These are phyloP conservation scores for Pinna nobilis DNA, from an alignment of 1,140 invertebrate genomes.

Conservation along the genomic window DNA sequence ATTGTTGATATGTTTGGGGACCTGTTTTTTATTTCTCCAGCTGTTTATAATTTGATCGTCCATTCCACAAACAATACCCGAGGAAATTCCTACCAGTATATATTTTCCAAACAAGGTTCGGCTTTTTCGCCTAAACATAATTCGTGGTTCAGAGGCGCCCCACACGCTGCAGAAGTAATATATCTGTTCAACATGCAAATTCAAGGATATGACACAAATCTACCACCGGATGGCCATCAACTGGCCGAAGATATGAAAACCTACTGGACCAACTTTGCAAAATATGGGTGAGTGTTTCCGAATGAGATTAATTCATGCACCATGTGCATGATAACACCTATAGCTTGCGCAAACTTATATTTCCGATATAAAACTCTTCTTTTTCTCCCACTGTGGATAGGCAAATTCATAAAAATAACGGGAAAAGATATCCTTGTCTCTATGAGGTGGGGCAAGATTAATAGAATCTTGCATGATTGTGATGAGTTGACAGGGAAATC, in stretches of 20 bases:
- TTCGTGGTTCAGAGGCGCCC: slow-evolving; percentile 25
- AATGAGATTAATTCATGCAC: too few species aligned
- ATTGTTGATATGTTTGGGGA: slow-evolving; percentile 21
- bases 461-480: too few species aligned
- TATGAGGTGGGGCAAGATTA: too few species aligned
- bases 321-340: too few species aligned
- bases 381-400: too few species aligned
- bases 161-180: slow-evolving; percentile 31
- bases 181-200: slow-evolving; percentile 16
- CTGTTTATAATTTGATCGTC: slow-evolving; percentile 2
- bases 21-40: slow-evolving; percentile 30
- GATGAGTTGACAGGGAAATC: too few species aligned
- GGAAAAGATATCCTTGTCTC: too few species aligned
- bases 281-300: slow-evolving; percentile 38
- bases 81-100: slow-evolving; percentile 17
- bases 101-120: neutral
- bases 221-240: neutral
- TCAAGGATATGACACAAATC: neutral
- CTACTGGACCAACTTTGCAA: slow-evolving; percentile 46
- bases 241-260: slow-evolving; percentile 25
- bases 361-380: too few species aligned
- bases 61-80: slow-evolving; percentile 19
- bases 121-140: neutral
- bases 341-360: too few species aligned
- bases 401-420: too few species aligned